phyloP scores from a whole-genome alignment of 2,888 invertebrate species.

The Amblyteles armatorius region DNA sequence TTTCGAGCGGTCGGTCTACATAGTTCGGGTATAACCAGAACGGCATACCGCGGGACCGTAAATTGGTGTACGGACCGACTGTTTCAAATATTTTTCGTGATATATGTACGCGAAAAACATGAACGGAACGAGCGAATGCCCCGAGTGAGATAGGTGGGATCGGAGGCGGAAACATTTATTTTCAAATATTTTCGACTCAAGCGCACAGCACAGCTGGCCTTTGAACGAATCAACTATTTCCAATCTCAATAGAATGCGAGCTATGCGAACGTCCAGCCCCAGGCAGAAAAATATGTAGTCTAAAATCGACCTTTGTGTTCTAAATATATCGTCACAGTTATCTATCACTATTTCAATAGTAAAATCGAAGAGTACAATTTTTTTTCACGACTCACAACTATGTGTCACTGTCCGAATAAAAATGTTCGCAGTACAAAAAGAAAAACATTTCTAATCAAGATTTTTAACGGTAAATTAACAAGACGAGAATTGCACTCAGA shows the following conservation, averaged over 20 bases:
- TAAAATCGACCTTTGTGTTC: too few species aligned
- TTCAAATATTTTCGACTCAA: not conserved
- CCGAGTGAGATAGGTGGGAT: not conserved
- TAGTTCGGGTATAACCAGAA: not conserved
- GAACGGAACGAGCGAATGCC: not conserved
- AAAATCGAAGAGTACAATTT: too few species aligned
- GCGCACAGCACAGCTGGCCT: not conserved
- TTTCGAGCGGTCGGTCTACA: not conserved
- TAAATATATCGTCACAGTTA: too few species aligned
- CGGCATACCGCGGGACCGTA: conserved; percentile 5
- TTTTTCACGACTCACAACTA: too few species aligned
- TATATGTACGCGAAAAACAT: not conserved
- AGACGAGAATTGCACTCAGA: too few species aligned
- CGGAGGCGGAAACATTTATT: conserved; percentile 8
- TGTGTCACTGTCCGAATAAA: too few species aligned
- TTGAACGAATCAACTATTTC: conserved; percentile 13
- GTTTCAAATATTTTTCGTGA: conserved; percentile 44
- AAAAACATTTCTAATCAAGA: too few species aligned
- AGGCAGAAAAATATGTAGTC: not conserved
- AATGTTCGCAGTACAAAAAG: too few species aligned
- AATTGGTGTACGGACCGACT: conserved; percentile 28
- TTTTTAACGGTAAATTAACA: too few species aligned
- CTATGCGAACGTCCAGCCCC: not conserved
- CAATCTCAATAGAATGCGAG: conserved; percentile 17
- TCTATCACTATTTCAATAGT: too few species aligned